These are phyloP conservation scores for Grantiella picta DNA, from an alignment of 2,113 vertebrate genomes.

Conservation along the genomic window DNA sequence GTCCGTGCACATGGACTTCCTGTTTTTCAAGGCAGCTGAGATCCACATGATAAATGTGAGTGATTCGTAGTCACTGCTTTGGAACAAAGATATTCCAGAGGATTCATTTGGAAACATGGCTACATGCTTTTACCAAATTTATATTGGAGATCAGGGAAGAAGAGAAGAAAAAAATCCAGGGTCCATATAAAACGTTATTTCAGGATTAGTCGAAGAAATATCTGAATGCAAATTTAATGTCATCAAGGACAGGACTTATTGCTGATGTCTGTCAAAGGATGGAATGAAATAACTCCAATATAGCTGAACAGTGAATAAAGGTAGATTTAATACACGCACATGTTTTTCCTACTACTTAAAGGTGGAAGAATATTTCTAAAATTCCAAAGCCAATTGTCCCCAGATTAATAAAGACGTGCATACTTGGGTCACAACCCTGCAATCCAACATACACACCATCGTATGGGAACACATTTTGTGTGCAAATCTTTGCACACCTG, in stretches of 20 bases:
- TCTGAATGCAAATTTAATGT: background rate
- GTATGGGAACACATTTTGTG: background rate
- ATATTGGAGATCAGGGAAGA: background rate
- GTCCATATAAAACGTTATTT: background rate
- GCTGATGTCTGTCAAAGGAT: background rate
- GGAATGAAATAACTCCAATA: background rate
- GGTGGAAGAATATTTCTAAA: background rate
- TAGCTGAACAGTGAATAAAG: background rate
- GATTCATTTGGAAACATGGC: background rate
- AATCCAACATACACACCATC: background rate
- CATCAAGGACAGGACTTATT: background rate
- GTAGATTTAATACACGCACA: background rate
- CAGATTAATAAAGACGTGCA: background rate
- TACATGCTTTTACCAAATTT: background rate
- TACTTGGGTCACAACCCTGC: background rate
- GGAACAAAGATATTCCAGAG: background rate
- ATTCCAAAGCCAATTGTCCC: background rate
- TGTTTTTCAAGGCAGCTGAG: background rate
- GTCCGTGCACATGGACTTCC: accelerated
- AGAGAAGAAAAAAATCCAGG: background rate
- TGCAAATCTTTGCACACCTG: background rate
- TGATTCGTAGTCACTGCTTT: background rate
- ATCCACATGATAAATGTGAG: accelerated
- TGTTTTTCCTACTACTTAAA: background rate
- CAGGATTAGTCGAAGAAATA: background rate